Percentiles rank a stretch among this genome's conserved stretches.
These are phyloP conservation scores for Apotomis turbidana DNA, from an alignment of 2,888 invertebrate species.

Conservation along the genomic window DNA sequence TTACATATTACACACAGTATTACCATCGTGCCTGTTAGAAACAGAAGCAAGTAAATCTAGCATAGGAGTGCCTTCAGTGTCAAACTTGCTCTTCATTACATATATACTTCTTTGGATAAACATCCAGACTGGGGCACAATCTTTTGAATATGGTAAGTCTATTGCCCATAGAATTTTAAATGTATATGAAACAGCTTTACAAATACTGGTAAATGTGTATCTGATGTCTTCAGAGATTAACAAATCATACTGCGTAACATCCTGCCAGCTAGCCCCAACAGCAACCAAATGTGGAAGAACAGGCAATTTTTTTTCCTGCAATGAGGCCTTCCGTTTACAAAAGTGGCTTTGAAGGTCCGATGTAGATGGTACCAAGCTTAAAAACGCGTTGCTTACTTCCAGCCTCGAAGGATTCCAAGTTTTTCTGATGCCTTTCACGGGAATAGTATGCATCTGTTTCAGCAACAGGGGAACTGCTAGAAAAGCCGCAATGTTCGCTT, in stretches of 20 bases:
- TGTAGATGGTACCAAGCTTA: slow-evolving; percentile 11
- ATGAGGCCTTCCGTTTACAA: neutral
- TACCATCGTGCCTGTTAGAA: slow-evolving; percentile 23
- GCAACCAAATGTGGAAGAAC: slow-evolving; percentile 7
- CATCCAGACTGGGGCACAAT: slow-evolving; percentile 22
- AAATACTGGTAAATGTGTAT: slow-evolving; percentile 13
- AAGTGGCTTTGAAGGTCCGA: slow-evolving; percentile 8
- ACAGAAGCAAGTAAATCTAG: slow-evolving; percentile 28
- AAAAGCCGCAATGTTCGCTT: slow-evolving; percentile 14
- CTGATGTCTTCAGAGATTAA: slow-evolving; percentile 17
- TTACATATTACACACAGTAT: slow-evolving; percentile 24
- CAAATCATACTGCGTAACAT: slow-evolving; percentile 10
- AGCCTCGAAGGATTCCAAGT: slow-evolving; percentile 15
- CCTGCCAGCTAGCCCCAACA: slow-evolving; percentile 11
- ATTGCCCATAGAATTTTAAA: slow-evolving; percentile 25
- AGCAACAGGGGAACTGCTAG: slow-evolving; percentile 21
- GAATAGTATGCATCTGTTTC: slow-evolving; percentile 22
- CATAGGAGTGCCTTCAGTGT: slow-evolving; percentile 28
- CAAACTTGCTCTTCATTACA: slow-evolving; percentile 24
- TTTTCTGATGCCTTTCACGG: slow-evolving; percentile 11
- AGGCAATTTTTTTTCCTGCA: slow-evolving; percentile 14
- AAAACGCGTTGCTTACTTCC: slow-evolving; percentile 21
- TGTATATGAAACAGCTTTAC: slow-evolving; percentile 14
- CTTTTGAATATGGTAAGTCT: slow-evolving; percentile 22
- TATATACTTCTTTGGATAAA: slow-evolving; percentile 26